A percentile compares a stretch with the other conserved stretches of the same genome.
phyloP scores from a whole-genome alignment of 2,888 invertebrate genomes.

The Ichneumoninae sp. region DNA sequence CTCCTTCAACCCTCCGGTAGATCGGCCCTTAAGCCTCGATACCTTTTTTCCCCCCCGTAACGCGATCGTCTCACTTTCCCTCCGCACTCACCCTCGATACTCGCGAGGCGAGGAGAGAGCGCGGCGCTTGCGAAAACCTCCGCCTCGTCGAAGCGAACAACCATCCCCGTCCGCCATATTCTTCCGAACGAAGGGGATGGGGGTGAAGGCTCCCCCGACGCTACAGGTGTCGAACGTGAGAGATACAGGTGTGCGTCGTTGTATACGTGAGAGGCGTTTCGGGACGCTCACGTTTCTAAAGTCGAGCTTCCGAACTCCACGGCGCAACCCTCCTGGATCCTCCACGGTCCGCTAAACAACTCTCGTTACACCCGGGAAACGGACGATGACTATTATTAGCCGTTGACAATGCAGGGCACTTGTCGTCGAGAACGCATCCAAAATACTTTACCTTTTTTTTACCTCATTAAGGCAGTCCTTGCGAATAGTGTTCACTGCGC shows the following conservation, averaged over 20 bases:
- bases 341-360: conserved; percentile 6
- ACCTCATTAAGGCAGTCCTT: background rate
- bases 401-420: background rate
- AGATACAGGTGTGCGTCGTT: conserved; percentile 78
- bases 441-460: background rate
- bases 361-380: background rate
- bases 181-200: conserved; percentile 41
- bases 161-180: conserved; percentile 41
- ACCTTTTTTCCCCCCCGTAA: conserved; percentile 39
- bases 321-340: conserved; percentile 15
- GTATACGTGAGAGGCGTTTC: conserved; percentile 54
- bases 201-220: conserved; percentile 70
- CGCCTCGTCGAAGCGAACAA: conserved; percentile 32
- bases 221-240: conserved; percentile 82
- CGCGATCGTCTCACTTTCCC: conserved; percentile 52
- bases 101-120: conserved; percentile 10
- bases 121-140: conserved; percentile 18
- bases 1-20: conserved; percentile 25
- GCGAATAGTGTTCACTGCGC: too few relatives aligned
- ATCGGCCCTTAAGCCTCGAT: conserved; percentile 59
- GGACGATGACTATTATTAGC: conserved; percentile 37
- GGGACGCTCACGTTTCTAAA: conserved; percentile 46
- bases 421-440: conserved; percentile 4
- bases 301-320: background rate
- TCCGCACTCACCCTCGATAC: conserved; percentile 48